These are phyloP conservation scores for Brenthis daphne DNA, from an alignment of 2,888 invertebrate species.

Conservation along the genomic window DNA sequence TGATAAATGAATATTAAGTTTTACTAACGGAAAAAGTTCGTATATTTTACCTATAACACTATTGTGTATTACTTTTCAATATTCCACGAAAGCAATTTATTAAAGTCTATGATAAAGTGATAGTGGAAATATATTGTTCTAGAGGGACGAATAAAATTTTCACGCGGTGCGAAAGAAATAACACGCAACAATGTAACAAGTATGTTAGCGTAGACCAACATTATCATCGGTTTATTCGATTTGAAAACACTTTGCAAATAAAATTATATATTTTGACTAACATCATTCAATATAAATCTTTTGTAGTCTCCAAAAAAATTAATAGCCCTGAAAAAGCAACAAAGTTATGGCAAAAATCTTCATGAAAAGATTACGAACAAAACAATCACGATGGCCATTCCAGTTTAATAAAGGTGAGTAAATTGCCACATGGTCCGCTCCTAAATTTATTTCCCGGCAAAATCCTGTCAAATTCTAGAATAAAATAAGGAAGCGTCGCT, in stretches of 20 bases:
- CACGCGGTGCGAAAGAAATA: slow-evolving; percentile 16
- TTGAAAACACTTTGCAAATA: slow-evolving; percentile 3
- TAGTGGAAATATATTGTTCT: slow-evolving; percentile 25
- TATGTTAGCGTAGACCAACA: background rate
- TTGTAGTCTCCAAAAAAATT: slow-evolving; percentile 13
- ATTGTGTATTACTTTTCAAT: slow-evolving; percentile 20
- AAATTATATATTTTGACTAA: background rate
- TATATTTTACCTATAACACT: background rate
- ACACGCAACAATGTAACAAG: slow-evolving; percentile 7
- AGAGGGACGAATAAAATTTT: slow-evolving; percentile 24
- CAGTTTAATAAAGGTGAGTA: slow-evolving; percentile 49
- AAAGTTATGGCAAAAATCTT: slow-evolving; percentile 23
- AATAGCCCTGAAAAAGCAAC: slow-evolving; percentile 9
- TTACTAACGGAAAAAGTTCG: too few relatives aligned
- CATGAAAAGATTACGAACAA: slow-evolving; percentile 34
- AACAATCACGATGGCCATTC: slow-evolving; percentile 44
- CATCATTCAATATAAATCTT: slow-evolving; percentile 12
- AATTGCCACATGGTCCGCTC: slow-evolving; percentile 53
- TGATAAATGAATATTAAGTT: too few relatives aligned
- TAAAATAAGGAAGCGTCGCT: slow-evolving; percentile 59
- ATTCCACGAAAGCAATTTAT: slow-evolving; percentile 21
- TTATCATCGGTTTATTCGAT: background rate
- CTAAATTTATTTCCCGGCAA: slow-evolving; percentile 52
- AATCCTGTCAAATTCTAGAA: slow-evolving; percentile 67
- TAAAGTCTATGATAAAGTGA: slow-evolving; percentile 20